Base-by-base conservation (phyloP, 1,140 invertebrate genomes). In the Drosophila sucinea region DNA sequence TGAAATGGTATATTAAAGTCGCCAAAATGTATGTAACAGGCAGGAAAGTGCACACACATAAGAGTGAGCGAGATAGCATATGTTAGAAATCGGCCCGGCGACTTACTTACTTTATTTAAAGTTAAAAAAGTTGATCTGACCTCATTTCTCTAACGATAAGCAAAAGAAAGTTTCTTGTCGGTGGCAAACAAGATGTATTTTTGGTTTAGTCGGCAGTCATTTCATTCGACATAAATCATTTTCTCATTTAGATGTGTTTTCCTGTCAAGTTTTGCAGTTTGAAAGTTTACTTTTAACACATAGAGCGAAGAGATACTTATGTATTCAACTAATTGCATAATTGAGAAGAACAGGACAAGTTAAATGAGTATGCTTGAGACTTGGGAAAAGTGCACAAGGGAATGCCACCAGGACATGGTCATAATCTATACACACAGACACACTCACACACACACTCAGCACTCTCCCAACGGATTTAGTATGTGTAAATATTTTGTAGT, bases 401-500 rank as follows among this genome's bases (percentile, higher is more conserved):
- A 70, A 65, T 40, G 30, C 5, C 56, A 56, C 56, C 56, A 57
- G 60, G 32, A 70, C 73, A 77, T 77, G 73, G 73, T 77, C 73
- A 77, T 77, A 64, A 54, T 35, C 56, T 7, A 58, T 17, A 58
- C 33, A 62, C 47, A 66, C 56, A 69, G 47, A 61, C n/a, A 75
- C 56, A 68, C 32, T 30, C 27, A 32, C 8, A 30, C 58, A 44
- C 40, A 54, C n/a, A 51, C 23, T 35, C 32, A 67, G 61, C 41
- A 7, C 73, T 60, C 65, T 60, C 47, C 47, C 47, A 73, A 58
- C 76, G 79, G 83, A 87, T 87, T 86, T 73, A 86, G 79, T 86
- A 70, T 87, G 83, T 86, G 83, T 87, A 87, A 86, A 87, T 86
- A 86, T 86, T 87, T 87, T 87, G 79, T 76, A 82, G 75, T 73